Conservation (phyloP, 2,888 invertebrate genomes). For the Thumatha senex region DNA sequence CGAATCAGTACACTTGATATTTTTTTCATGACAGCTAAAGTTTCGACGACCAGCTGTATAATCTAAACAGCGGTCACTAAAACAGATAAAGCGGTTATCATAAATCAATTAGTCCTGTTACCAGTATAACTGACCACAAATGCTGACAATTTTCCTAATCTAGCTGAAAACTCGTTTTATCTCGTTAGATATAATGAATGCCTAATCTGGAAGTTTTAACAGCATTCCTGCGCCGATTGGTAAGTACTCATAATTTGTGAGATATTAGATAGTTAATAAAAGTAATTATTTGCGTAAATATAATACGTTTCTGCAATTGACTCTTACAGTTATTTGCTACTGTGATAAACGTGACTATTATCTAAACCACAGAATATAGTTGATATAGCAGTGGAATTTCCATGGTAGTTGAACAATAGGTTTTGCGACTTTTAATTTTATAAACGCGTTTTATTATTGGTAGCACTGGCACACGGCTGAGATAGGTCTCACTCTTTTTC, state of each 20-base stretch:
- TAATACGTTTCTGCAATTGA: slow-evolving; percentile 10
- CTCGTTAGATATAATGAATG: slow-evolving; percentile 73
- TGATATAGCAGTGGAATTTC: neutral
- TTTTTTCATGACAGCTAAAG: too few species aligned
- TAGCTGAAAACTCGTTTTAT: slow-evolving; percentile 58
- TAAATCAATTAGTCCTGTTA: slow-evolving; percentile 41
- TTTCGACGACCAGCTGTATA: too few species aligned
- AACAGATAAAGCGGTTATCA: slow-evolving; percentile 26
- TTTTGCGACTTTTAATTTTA: too few species aligned
- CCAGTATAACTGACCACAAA: slow-evolving; percentile 34
- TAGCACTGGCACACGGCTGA: too few species aligned
- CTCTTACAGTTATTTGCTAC: slow-evolving; percentile 3
- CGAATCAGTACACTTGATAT: too few species aligned
- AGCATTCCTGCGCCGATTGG: slow-evolving; percentile 65
- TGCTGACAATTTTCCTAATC: slow-evolving; percentile 49
- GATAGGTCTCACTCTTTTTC: too few species aligned
- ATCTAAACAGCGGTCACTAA: neutral
- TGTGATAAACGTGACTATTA: neutral
- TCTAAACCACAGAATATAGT: neutral
- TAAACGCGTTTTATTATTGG: too few species aligned
- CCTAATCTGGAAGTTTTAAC: slow-evolving; percentile 67
- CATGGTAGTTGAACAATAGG: too few species aligned
- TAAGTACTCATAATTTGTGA: slow-evolving; percentile 46
- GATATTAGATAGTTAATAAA: slow-evolving; percentile 39
- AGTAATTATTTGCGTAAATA: slow-evolving; percentile 27